Evolutionary conservation across 2,113 vertebrate species (phyloP).

Genomic region (Eptesicus fuscus): DNA sequence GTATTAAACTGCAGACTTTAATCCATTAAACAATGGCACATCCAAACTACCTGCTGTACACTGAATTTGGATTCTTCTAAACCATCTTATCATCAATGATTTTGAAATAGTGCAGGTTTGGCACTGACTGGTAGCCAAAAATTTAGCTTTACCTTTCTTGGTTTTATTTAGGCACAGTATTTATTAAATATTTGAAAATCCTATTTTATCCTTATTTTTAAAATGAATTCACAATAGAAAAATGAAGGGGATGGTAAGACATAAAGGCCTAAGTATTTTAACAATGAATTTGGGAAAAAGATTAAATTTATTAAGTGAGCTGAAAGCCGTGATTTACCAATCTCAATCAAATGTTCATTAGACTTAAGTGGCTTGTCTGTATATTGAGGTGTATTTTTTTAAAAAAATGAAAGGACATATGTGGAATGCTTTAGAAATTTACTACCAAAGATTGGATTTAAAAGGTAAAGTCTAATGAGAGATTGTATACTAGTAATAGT

Average conservation of each 20-base stretch:
- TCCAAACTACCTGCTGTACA: not conserved
- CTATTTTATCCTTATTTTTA: slow-evolving; percentile 40
- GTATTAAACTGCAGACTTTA: not conserved
- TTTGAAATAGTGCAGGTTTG: not conserved
- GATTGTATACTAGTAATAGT: not conserved
- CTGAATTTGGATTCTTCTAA: slow-evolving; percentile 11
- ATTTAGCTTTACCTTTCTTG: not conserved
- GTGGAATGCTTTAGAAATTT: slow-evolving; percentile 1
- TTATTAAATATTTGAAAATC: slow-evolving; percentile 35
- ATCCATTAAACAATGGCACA: not conserved
- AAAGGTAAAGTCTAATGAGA: slow-evolving; percentile 19
- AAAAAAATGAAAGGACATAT: not conserved
- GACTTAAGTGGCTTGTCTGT: not conserved
- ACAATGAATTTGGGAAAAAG: not conserved
- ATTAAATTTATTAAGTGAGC: slow-evolving; percentile 5
- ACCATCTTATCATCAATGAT: not conserved
- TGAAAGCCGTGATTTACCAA: not conserved
- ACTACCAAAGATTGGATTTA: not conserved
- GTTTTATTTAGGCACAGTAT: slow-evolving; percentile 18
- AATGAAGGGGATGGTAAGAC: not conserved
- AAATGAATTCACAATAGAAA: slow-evolving; percentile 21
- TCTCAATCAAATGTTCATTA: not conserved
- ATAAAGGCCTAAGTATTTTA: not conserved
- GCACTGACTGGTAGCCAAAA: not conserved
- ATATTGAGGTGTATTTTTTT: not conserved